These are phyloP conservation scores for Actinemys pallida DNA, from an alignment of 2,113 vertebrate species.

Conservation along the genomic window DNA sequence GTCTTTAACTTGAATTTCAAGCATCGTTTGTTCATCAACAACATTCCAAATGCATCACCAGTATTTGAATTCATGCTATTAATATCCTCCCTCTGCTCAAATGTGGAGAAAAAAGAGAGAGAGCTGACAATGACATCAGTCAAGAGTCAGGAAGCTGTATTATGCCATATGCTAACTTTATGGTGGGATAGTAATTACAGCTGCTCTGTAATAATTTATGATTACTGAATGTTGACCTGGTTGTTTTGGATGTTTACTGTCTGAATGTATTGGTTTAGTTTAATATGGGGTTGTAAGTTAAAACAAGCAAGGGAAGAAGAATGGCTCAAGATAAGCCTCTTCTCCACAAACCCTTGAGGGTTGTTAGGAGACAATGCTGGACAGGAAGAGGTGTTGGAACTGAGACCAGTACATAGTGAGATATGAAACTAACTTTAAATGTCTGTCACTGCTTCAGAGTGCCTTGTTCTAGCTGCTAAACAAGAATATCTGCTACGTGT, in stretches of 20 bases:
- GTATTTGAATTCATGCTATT: neutral
- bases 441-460: neutral
- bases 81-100: rapidly evolving
- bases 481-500: neutral
- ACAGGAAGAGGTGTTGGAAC: neutral
- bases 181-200: neutral
- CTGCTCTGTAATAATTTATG: neutral
- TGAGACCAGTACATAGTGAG: neutral
- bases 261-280: neutral
- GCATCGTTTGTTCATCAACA: neutral
- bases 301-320: neutral
- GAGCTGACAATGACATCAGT: neutral
- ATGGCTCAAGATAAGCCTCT: neutral
- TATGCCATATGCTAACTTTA: neutral
- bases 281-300: neutral
- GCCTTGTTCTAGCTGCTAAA: neutral
- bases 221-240: neutral
- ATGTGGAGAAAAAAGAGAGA: neutral
- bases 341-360: neutral
- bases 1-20: neutral
- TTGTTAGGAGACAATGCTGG: neutral
- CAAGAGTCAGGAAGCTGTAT: neutral
- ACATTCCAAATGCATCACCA: neutral
- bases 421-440: neutral
- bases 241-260: neutral